Conservation (phyloP, 2,113 vertebrate species). For the Notarius lentiginosus region DNA sequence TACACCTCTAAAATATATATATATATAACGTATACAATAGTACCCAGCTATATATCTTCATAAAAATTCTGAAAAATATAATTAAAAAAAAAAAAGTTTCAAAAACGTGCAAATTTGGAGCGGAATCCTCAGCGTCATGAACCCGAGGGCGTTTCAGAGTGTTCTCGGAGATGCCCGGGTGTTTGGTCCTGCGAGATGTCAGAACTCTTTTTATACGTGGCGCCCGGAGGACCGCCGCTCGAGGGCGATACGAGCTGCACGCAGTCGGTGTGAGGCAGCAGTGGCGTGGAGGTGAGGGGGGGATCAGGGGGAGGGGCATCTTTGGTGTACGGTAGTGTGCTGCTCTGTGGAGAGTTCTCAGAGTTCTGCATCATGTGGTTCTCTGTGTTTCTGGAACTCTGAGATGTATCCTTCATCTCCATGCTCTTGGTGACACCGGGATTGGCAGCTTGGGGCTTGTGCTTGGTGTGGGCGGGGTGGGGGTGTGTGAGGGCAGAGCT, state of each 20-base stretch:
- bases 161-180: conserved; percentile 51
- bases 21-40: conserved; percentile 47
- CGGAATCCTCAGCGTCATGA: conserved; percentile 71
- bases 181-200: conserved; percentile 41
- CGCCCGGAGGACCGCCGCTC: conserved; percentile 58
- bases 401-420: conserved; percentile 39
- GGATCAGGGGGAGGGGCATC: conserved; percentile 51
- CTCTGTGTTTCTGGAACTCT: conserved; percentile 40
- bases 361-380: conserved; percentile 18
- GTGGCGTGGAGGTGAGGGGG: conserved; percentile 74
- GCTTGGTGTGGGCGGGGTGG: conserved; percentile 28
- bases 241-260: conserved; percentile 68
- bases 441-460: conserved; percentile 44
- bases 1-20: conserved; percentile 55
- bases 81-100: conserved; percentile 67
- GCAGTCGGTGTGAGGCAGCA: conserved; percentile 67
- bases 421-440: conserved; percentile 35
- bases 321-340: conserved; percentile 61
- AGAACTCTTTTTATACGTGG: conserved; percentile 61
- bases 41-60: conserved; percentile 68
- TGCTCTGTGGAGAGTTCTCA: not conserved
- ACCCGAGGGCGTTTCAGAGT: conserved; percentile 67
- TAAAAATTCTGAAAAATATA: conserved; percentile 76
- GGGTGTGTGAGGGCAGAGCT: conserved; percentile 44
- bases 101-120: conserved; percentile 83